These are phyloP conservation scores for Ormyrus labotus DNA, from an alignment of 2,888 invertebrate genomes.

Conservation along the genomic window DNA sequence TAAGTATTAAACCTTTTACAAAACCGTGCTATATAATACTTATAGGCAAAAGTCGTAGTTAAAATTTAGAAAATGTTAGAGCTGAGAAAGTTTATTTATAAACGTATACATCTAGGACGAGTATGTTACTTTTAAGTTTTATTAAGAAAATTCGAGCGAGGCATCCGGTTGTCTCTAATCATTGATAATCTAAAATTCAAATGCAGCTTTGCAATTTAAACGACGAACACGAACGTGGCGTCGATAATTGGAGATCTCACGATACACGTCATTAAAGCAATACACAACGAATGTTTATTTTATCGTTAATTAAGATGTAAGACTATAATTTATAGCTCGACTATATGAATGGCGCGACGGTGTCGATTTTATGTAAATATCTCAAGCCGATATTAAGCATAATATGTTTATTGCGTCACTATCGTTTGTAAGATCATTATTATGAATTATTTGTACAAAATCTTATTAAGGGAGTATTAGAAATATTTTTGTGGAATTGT, in stretches of 20 bases:
- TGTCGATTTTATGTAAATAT: constrained; percentile 40
- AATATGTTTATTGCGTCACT: constrained; percentile 1
- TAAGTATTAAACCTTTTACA: constrained; percentile 33
- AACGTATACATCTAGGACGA: neutral
- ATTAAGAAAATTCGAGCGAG: too few species aligned
- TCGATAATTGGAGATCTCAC: constrained; percentile 35
- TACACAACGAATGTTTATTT: constrained; percentile 18
- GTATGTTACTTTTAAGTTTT: neutral
- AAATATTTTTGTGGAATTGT: constrained; percentile 40
- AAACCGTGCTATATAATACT: neutral
- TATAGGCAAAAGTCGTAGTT: neutral
- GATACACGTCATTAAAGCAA: constrained; percentile 2
- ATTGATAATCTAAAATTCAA: neutral
- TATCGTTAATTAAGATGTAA: constrained; percentile 5
- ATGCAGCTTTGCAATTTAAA: neutral
- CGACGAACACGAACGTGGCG: neutral
- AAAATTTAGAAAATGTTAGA: neutral
- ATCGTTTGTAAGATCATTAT: constrained; percentile 9
- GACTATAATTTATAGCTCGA: constrained; percentile 15
- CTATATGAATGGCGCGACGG: neutral
- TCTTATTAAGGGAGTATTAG: constrained; percentile 31
- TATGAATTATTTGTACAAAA: constrained; percentile 37
- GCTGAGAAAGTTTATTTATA: neutral
- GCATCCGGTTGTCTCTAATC: neutral
- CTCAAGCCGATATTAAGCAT: neutral